Percentiles rank a stretch among this genome's conserved stretches.
phyloP scores from a whole-genome alignment of 2,113 vertebrate genomes.

The Epinephelus moara region DNA sequence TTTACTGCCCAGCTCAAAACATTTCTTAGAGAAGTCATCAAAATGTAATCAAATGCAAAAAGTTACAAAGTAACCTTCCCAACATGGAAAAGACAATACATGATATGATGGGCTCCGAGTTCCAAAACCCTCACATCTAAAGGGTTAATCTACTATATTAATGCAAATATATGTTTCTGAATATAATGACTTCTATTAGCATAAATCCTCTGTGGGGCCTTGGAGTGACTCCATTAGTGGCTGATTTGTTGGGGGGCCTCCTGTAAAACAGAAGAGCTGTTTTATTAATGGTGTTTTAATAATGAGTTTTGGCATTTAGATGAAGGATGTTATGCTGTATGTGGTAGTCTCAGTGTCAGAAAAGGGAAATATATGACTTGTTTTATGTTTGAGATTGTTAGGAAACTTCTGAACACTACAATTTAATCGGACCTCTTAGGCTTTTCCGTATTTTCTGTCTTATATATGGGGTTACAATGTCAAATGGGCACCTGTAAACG shows the following conservation, averaged over 20 bases:
- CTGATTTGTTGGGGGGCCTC: neutral
- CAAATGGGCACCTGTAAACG: no score
- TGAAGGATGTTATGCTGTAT: neutral
- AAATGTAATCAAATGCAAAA: no score
- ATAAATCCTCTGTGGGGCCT: neutral
- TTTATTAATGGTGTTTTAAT: neutral
- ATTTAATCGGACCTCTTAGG: no score
- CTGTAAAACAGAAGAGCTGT: neutral
- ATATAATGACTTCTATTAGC: neutral
- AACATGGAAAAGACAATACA: neutral
- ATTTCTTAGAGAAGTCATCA: no score
- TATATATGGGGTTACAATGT: no score
- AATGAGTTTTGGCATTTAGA: neutral
- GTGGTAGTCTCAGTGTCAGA: neutral
- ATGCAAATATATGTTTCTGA: neutral
- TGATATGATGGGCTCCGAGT: neutral
- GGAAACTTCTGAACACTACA: neutral
- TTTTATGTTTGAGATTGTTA: neutral
- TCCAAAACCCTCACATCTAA: neutral
- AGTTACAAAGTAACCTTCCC: no score
- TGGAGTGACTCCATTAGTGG: neutral
- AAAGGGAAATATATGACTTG: neutral
- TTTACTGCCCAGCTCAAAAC: no score
- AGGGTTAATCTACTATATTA: neutral
- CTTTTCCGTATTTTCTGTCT: no score